Conservation (phyloP, 2,797 vertebrate species). For the Otolemur crassicaudatus region DNA sequence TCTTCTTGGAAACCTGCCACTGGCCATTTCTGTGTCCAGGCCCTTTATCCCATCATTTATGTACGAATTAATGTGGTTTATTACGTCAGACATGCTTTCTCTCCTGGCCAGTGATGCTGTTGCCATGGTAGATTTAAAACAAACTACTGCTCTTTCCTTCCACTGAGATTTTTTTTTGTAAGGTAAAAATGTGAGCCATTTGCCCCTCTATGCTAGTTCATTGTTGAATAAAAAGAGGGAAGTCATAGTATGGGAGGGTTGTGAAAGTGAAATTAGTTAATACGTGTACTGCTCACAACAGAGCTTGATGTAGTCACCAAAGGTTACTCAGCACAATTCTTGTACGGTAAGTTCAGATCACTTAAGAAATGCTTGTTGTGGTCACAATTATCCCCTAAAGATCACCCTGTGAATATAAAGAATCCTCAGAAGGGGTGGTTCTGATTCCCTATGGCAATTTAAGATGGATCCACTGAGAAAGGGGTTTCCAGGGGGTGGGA, state of each 20-base stretch:
- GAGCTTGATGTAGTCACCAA: not conserved
- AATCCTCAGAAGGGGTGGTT: not conserved
- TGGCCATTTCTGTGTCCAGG: conserved; percentile 93
- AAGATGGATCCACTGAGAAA: not conserved
- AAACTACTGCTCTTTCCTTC: not conserved
- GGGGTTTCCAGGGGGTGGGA: too few species aligned
- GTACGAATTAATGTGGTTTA: conserved; percentile 93
- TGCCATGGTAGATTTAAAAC: conserved; percentile 89
- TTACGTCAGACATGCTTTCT: conserved; percentile 90
- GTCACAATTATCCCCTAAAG: not conserved
- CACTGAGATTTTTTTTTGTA: not conserved
- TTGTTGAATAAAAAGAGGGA: not conserved
- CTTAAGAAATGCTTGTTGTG: not conserved
- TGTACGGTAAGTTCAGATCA: not conserved
- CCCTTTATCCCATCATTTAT: conserved; percentile 92
- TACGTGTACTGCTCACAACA: not conserved
- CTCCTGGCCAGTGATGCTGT: conserved; percentile 92
- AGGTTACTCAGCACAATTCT: not conserved
- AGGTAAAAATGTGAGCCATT: not conserved
- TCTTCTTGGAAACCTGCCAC: conserved; percentile 90
- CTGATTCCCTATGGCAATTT: not conserved
- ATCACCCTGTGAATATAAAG: not conserved
- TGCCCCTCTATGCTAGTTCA: not conserved
- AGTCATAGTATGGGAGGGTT: not conserved
- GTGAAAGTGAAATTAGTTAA: not conserved